Evolutionary conservation across 2,888 invertebrate genomes (phyloP).

Genomic region (Atrina japonica): DNA sequence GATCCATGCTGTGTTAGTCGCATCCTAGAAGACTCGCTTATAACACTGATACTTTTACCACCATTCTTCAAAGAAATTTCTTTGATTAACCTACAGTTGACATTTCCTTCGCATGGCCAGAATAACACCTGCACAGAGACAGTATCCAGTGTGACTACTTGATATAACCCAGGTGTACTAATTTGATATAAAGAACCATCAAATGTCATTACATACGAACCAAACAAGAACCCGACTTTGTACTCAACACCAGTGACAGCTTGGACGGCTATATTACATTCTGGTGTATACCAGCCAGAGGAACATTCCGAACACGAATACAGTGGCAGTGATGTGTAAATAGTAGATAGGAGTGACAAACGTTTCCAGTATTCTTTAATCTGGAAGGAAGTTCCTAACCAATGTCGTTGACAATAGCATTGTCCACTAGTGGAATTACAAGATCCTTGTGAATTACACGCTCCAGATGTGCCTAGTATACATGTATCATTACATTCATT

Average conservation of each 20-base stretch:
- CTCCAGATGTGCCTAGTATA: slow-evolving; percentile 49
- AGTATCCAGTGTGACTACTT: slow-evolving; percentile 37
- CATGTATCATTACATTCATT: slow-evolving; percentile 54
- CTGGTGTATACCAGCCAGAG: slow-evolving; percentile 56
- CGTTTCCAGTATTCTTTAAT: slow-evolving; percentile 53
- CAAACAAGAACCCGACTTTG: slow-evolving; percentile 50
- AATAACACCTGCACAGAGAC: slow-evolving; percentile 57
- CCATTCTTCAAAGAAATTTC: slow-evolving; percentile 49
- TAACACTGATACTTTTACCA: slow-evolving; percentile 36
- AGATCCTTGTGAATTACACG: slow-evolving; percentile 56
- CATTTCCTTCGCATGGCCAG: slow-evolving; percentile 54
- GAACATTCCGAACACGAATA: slow-evolving; percentile 62
- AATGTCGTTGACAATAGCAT: slow-evolving; percentile 58
- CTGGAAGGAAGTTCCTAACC: slow-evolving; percentile 44
- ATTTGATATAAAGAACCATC: slow-evolving; percentile 53
- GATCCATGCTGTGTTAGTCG: slow-evolving; percentile 23
- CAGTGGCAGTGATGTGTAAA: slow-evolving; percentile 26
- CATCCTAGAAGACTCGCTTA: slow-evolving; percentile 34
- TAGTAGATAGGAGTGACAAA: slow-evolving; percentile 11
- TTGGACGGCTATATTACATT: slow-evolving; percentile 59
- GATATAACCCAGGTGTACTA: slow-evolving; percentile 53
- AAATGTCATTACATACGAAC: slow-evolving; percentile 57
- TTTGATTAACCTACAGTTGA: slow-evolving; percentile 52
- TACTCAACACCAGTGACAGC: background rate
- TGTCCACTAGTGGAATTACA: slow-evolving; percentile 49